Percentiles rank a stretch among this genome's conserved stretches.
These are phyloP conservation scores for Gari tellinella DNA, from an alignment of 2,888 invertebrate species.

Conservation along the genomic window DNA sequence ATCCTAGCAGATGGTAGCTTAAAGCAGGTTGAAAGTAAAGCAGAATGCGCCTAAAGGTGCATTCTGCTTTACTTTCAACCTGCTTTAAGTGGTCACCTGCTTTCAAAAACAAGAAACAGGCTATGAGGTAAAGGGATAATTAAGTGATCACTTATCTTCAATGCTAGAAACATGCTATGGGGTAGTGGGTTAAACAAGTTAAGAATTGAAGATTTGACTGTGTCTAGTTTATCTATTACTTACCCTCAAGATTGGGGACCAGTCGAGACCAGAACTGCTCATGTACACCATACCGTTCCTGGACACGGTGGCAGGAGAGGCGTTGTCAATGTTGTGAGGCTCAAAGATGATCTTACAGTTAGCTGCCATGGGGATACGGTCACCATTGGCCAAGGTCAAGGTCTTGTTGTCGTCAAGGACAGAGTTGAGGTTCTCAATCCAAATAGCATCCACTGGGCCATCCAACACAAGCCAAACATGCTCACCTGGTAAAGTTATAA, in stretches of 20 bases:
- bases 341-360: conserved; percentile 98
- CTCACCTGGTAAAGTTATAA: conserved; percentile 89
- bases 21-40: too few relatives aligned
- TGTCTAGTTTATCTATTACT: too few relatives aligned
- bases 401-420: conserved; percentile 85
- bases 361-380: conserved; percentile 96
- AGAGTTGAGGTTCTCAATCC: conserved; percentile 85
- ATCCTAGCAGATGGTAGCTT: too few relatives aligned
- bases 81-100: too few relatives aligned
- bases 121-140: too few relatives aligned
- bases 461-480: conserved; percentile 94
- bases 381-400: conserved; percentile 94
- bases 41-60: too few relatives aligned
- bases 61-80: too few relatives aligned
- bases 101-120: too few relatives aligned
- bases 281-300: conserved; percentile 94
- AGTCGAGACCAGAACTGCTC: conserved; percentile 97
- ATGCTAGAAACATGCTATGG: too few relatives aligned
- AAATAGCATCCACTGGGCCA: conserved; percentile 85
- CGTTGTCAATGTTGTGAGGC: conserved; percentile 98
- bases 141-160: too few relatives aligned
- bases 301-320: conserved; percentile 98
- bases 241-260: conserved; percentile 94
- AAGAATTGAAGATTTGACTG: too few relatives aligned
- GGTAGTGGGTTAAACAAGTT: too few relatives aligned